phyloP scores from a whole-genome alignment of 2,113 vertebrate species.

The Aldabrachelys gigantea region DNA sequence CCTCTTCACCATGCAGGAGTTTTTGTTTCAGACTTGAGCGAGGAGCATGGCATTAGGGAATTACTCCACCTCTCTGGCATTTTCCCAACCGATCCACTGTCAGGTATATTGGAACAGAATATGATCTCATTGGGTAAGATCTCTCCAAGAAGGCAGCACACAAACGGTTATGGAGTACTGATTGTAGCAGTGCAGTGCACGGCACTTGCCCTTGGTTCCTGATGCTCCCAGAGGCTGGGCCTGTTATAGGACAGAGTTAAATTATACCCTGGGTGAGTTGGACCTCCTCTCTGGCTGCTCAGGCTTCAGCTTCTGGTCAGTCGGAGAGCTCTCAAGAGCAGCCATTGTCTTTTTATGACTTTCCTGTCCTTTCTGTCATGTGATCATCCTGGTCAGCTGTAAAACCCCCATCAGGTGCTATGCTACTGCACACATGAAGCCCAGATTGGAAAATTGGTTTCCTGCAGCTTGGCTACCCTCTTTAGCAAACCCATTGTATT shows the following conservation, averaged over 20 bases:
- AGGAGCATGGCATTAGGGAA: accelerated
- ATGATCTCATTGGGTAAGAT: not conserved
- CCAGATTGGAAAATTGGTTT: not conserved
- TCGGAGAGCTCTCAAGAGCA: too few species aligned
- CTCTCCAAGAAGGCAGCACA: accelerated
- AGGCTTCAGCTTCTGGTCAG: not conserved
- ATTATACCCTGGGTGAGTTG: not conserved
- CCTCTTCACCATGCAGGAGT: accelerated
- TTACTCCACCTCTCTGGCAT: not conserved
- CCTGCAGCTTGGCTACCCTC: not conserved
- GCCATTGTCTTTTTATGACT: not conserved
- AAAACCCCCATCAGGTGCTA: not conserved
- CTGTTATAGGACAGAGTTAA: not conserved
- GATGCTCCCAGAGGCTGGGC: not conserved
- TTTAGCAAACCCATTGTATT: not conserved
- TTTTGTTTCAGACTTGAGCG: not conserved
- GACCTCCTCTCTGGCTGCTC: not conserved
- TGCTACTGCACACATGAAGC: not conserved
- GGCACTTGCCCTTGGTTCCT: not conserved
- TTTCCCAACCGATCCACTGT: not conserved
- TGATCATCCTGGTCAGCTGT: not conserved
- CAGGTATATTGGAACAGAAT: not conserved
- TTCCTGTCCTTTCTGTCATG: not conserved
- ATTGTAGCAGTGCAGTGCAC: not conserved
- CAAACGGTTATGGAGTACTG: accelerated